Percentiles rank a stretch among this genome's conserved stretches.
Evolutionary conservation across 1,140 invertebrate species (phyloP).

Genomic region (Drosophila dunni): DNA sequence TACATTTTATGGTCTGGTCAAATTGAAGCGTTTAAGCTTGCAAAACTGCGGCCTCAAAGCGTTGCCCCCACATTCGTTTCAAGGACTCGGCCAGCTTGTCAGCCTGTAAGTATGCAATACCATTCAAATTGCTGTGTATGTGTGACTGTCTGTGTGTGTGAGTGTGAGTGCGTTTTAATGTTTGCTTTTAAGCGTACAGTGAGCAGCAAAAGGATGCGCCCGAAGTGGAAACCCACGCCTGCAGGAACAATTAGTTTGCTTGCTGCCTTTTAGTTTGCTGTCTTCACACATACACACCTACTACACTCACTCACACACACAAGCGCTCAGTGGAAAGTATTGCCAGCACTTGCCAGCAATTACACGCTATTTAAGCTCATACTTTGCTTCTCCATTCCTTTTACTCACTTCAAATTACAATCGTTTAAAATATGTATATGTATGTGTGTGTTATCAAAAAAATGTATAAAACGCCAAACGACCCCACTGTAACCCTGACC

Average conservation of each 20-base stretch:
- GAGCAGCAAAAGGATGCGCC: constrained; percentile 39
- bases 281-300: constrained; percentile 28
- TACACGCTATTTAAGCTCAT: constrained; percentile 69
- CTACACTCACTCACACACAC: constrained; percentile 35
- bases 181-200: constrained; percentile 63
- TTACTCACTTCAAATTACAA: constrained; percentile 53
- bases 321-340: constrained; percentile 9
- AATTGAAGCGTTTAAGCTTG: constrained; percentile 86
- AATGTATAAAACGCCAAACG: constrained; percentile 18
- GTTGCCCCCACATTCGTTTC: constrained; percentile 85
- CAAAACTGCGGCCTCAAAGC: constrained; percentile 86
- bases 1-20: constrained; percentile 85
- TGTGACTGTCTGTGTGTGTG: constrained; percentile 28
- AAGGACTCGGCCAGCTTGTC: constrained; percentile 85
- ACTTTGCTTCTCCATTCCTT: constrained; percentile 62
- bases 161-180: constrained; percentile 51
- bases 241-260: constrained; percentile 60
- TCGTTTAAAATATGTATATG: constrained; percentile 25
- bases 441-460: background rate
- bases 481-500: constrained; percentile 11
- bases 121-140: constrained; percentile 17
- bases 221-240: constrained; percentile 26
- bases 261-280: constrained; percentile 50
- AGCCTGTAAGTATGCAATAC: constrained; percentile 86
- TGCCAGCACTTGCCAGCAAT: constrained; percentile 51